Base-by-base conservation (phyloP, 2,888 invertebrate genomes). In the Eupithecia abbreviata region DNA sequence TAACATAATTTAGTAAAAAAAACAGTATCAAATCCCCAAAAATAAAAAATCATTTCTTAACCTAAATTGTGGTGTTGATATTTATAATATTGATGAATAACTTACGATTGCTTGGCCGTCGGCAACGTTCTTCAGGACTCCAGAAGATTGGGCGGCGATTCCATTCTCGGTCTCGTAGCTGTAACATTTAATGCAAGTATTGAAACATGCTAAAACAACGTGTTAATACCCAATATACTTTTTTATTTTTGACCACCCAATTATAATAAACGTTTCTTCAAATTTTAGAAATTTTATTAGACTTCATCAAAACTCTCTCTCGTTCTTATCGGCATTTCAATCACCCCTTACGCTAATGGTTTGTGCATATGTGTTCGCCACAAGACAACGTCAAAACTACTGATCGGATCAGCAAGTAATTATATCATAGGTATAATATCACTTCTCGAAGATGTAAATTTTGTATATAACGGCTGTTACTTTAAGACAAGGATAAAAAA, bases 91-190 rank as follows among this genome's bases (percentile, higher is more conserved):
- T 45, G 15, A 45, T 43, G 9, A 2, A 71, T 67, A 55, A 77
- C 82, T 80, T 79, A 83, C 83, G 12, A 83, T 30, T 6, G 74
- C 74, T 2, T 74, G 70, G 2, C 12, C 41, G 66, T 81, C 65
- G 62, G 71, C 77, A 58, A 81, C 79, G 3, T 67, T 81, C 79
- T 78, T 82, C 30, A 77, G 30, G 42, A 15, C 4, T 43, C 83
- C 83, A 49, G 74, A 69, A 4, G 83, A 79, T 67, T 82, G 80
- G 42, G 79, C 80, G 42, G 74, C 55, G 18, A 83, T 81, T 42
- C 80, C 80, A 72, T 83, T 82, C 47, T 65, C 4, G 9, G 82
- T 82, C 71, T 82, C 82, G 71, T 58, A 83, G 2, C 83, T 83
- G 79, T 73, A 72, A 77, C 15, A 69, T 41, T 55, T 47, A 45